Evolutionary conservation across 2,113 vertebrate genomes (phyloP).

Genomic region (Hyaena hyaena): DNA sequence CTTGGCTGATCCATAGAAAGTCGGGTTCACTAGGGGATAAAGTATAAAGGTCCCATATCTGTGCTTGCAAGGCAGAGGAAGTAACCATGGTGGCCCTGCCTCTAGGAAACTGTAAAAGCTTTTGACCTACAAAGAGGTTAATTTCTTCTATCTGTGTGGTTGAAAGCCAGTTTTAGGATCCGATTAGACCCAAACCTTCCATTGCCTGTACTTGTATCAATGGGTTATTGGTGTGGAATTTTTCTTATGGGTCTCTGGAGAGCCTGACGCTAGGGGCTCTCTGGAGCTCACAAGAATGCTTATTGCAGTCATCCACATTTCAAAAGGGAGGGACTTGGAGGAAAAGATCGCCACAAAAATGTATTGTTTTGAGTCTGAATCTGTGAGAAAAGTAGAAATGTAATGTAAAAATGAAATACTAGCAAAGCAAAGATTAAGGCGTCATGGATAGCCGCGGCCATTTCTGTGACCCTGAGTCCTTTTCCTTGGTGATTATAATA

Average conservation of each 20-base stretch:
- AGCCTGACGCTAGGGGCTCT: background rate
- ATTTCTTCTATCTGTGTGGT: conserved; percentile 24
- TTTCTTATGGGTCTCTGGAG: background rate
- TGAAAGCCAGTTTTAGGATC: background rate
- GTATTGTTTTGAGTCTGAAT: background rate
- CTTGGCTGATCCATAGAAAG: background rate
- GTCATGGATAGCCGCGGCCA: background rate
- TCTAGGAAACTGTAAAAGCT: background rate
- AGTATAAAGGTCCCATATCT: background rate
- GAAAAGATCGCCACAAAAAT: background rate
- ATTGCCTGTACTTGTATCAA: background rate
- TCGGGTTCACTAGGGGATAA: background rate
- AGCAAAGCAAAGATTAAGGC: conserved; percentile 51
- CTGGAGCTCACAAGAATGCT: background rate
- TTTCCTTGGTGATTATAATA: conserved; percentile 45
- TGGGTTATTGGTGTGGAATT: conserved; percentile 22
- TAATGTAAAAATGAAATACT: conserved; percentile 48
- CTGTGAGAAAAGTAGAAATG: background rate
- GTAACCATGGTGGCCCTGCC: background rate
- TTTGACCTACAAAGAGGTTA: conserved; percentile 8
- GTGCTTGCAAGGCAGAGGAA: background rate
- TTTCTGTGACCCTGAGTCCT: background rate
- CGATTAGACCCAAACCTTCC: background rate
- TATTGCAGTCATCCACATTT: background rate
- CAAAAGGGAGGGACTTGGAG: background rate